A percentile compares a stretch with the other conserved stretches of the same genome.
phyloP scores from a whole-genome alignment of 1,140 invertebrate genomes.

The Lasioglossum albipes region DNA sequence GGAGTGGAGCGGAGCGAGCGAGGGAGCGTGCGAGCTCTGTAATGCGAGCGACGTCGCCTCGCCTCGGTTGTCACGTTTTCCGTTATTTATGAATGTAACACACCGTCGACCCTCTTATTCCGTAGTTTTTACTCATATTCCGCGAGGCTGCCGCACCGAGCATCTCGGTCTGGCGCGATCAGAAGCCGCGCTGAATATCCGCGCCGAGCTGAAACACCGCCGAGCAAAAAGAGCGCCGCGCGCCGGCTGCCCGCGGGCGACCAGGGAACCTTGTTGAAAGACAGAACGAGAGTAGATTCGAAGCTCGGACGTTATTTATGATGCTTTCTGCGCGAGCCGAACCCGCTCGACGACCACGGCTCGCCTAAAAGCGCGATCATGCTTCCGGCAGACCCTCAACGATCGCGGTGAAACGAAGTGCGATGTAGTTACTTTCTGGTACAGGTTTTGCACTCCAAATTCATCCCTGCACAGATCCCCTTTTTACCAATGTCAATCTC shows the following conservation, averaged over 20 bases:
- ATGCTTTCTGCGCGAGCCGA: slow-evolving; percentile 64
- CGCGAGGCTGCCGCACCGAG: slow-evolving; percentile 53
- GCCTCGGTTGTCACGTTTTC: slow-evolving; percentile 68
- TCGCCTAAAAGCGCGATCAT: slow-evolving; percentile 58
- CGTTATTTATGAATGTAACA: slow-evolving; percentile 74
- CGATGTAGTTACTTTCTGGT: too few species aligned
- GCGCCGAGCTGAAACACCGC: slow-evolving; percentile 60
- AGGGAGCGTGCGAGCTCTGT: slow-evolving; percentile 47
- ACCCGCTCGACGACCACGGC: slow-evolving; percentile 57
- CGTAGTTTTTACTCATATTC: slow-evolving; percentile 76
- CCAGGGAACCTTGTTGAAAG: slow-evolving; percentile 16
- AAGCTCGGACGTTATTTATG: slow-evolving; percentile 76
- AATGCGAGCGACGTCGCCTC: slow-evolving; percentile 51
- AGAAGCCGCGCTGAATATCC: slow-evolving; percentile 64
- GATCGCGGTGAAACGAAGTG: not conserved
- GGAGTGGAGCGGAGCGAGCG: slow-evolving; percentile 29
- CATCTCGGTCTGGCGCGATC: slow-evolving; percentile 28
- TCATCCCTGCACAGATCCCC: too few species aligned
- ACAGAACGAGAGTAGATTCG: slow-evolving; percentile 51
- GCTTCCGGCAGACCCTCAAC: slow-evolving; percentile 30
- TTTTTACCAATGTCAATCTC: too few species aligned
- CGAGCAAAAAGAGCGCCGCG: slow-evolving; percentile 31
- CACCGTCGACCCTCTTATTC: slow-evolving; percentile 75
- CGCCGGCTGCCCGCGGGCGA: not conserved
- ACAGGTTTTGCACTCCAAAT: too few species aligned